Percentiles rank a stretch among this genome's conserved stretches.
Conservation (phyloP, 2,888 invertebrate species). For the Callyntrura guangdongensis region DNA sequence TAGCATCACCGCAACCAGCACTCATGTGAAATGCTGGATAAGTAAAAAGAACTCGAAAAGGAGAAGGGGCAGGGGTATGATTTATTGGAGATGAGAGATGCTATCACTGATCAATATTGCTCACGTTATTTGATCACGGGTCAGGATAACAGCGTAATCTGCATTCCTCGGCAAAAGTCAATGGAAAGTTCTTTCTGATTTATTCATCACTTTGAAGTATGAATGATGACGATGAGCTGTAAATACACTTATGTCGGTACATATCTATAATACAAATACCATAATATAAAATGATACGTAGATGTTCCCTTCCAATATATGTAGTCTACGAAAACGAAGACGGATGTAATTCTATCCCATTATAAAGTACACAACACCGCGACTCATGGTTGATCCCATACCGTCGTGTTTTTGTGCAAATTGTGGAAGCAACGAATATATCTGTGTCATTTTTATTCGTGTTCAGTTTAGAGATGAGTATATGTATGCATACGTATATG, state of each 20-base stretch:
- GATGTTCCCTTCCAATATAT: not conserved
- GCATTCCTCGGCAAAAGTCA: conserved; percentile 80
- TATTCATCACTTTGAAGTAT: conserved; percentile 79
- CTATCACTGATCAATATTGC: conserved; percentile 80
- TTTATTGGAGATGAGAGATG: conserved; percentile 79
- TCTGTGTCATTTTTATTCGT: too few species aligned
- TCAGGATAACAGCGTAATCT: conserved; percentile 80
- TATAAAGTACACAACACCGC: not conserved
- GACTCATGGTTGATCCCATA: too few species aligned
- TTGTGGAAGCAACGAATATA: too few species aligned
- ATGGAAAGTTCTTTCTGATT: conserved; percentile 78
- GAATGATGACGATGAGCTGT: conserved; percentile 77
- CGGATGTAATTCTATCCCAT: not conserved
- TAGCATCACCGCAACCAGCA: not conserved
- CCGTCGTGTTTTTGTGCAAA: too few species aligned
- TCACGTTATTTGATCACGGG: conserved; percentile 81
- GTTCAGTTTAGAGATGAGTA: too few species aligned
- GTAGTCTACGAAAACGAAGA: not conserved
- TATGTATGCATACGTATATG: too few species aligned
- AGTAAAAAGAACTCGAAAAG: conserved; percentile 46
- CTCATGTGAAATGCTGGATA: conserved; percentile 64
- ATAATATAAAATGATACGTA: not conserved
- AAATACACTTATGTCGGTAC: conserved; percentile 23
- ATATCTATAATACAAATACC: conserved; percentile 35
- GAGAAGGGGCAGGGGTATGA: conserved; percentile 73